Evolutionary conservation across 2,797 vertebrate species (phyloP), one percentile per base, ranked within the genome.

Genomic region (Dendrocincla fuliginosa): DNA sequence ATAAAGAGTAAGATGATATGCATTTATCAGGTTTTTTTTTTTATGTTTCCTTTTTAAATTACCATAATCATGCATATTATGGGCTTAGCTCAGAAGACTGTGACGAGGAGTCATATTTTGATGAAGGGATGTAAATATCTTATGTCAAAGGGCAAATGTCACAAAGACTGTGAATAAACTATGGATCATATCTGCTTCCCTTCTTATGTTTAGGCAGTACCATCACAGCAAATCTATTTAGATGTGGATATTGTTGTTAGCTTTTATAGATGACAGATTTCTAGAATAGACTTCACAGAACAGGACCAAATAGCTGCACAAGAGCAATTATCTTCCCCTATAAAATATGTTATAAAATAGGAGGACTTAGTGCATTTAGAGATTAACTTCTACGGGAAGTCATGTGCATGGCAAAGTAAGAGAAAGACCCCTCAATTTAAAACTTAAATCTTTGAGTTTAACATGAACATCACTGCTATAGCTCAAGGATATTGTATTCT

Each of bases 1-100:
- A 97, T 98, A 97, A 98, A 97, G 89, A 91, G 84, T 92, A 87
- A 96, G 96, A 98, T 94, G 79, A 97, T 96, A 91, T 24, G 70
- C 94, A 96, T 98, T 98, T 97, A 96, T 98, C 97, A 97, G 91
- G 83, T 96, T 96, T 95, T 97, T 96, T 97, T 89, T 96, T 93
- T 82, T 93, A 74, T 84, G 92, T 96, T 98, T 97, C 41, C 2
- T 97, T 98, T 98, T 96, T 87, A 97, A 97, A 98, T 98, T 97
- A 97, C 91, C 84, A 96, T 97, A 97, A 97, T 98, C 94, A 96
- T 74, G 37, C 91, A 87, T 95, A 95, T 97, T 97, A 97, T 84
- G 95, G 93, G 68, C 67, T 96, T 93, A 95, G 71, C 90, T 97
- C 96, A 91, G 90, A 95, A 95, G 87, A 94, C 93, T 96, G 86